Percentiles rank a stretch among this genome's conserved stretches.
Conservation (phyloP, 1,140 invertebrate genomes). For the Drosophila pandora region DNA sequence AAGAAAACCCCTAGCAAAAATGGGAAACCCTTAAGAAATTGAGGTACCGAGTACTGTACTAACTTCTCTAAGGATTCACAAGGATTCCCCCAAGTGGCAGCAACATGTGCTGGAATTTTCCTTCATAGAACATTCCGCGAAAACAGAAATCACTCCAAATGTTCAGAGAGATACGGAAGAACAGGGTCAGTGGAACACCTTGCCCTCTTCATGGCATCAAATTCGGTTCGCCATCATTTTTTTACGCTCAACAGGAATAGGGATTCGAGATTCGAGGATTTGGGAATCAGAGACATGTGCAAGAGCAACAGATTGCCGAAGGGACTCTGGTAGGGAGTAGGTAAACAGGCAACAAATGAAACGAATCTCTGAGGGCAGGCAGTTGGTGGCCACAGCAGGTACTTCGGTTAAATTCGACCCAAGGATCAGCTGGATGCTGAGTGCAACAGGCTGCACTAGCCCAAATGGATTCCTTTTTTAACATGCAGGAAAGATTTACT, state of each 20-base stretch:
- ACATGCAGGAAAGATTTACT: slow-evolving; percentile 72
- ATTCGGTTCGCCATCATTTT: slow-evolving; percentile 48
- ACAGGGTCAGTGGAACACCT: slow-evolving; percentile 74
- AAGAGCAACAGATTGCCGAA: slow-evolving; percentile 68
- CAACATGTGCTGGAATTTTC: slow-evolving; percentile 38
- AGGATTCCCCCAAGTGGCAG: slow-evolving; percentile 16
- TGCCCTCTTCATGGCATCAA: slow-evolving; percentile 70
- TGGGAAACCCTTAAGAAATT: background rate
- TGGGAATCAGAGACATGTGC: slow-evolving; percentile 55
- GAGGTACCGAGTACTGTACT: slow-evolving; percentile 33
- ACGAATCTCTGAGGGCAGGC: slow-evolving; percentile 64
- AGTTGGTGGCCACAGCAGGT: slow-evolving; percentile 74
- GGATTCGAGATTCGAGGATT: slow-evolving; percentile 5
- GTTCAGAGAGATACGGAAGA: slow-evolving; percentile 23
- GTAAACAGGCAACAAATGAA: slow-evolving; percentile 64
- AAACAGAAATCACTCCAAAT: slow-evolving; percentile 47
- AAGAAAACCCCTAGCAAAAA: background rate
- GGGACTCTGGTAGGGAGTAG: slow-evolving; percentile 6
- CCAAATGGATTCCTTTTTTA: slow-evolving; percentile 67
- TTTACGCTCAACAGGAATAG: slow-evolving; percentile 57
- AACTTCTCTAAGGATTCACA: slow-evolving; percentile 14
- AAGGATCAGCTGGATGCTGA: slow-evolving; percentile 61
- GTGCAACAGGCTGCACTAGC: slow-evolving; percentile 65
- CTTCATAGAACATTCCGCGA: slow-evolving; percentile 33
- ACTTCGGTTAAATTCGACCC: slow-evolving; percentile 28